Conservation (phyloP, 2,888 invertebrate genomes). For the Dolichopus griseipennis region DNA sequence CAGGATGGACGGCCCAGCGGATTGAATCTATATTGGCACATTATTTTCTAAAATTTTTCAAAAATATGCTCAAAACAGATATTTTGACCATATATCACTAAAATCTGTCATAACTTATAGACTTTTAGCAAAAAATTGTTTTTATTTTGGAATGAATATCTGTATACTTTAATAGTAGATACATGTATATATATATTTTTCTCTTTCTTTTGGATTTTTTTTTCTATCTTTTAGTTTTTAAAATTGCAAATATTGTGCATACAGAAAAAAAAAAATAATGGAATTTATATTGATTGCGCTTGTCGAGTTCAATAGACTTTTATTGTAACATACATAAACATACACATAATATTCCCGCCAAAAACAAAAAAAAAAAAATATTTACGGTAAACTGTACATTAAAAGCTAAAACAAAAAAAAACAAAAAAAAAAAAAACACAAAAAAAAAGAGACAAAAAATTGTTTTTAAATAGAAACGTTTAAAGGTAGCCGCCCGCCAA, state of each 20-base stretch:
- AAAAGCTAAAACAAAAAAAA: background rate
- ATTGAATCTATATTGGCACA: too few relatives aligned
- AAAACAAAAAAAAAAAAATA: background rate
- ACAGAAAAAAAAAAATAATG: background rate
- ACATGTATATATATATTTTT: too few relatives aligned
- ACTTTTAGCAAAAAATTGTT: background rate
- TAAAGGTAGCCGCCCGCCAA: background rate
- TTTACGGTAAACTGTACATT: too few relatives aligned
- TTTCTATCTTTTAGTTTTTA: too few relatives aligned
- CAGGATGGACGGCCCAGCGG: too few relatives aligned
- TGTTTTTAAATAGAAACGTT: background rate
- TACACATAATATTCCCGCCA: background rate
- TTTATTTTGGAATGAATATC: too few relatives aligned
- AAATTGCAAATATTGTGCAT: background rate
- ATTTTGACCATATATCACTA: slow-evolving; percentile 4
- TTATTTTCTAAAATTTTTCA: too few relatives aligned
- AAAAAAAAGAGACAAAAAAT: background rate
- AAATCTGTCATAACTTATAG: background rate
- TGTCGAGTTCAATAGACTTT: background rate
- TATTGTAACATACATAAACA: background rate
- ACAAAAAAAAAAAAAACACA: background rate
- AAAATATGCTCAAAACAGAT: background rate
- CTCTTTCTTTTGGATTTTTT: too few relatives aligned
- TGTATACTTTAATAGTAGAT: too few relatives aligned
- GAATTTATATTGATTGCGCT: background rate